These are phyloP conservation scores for Barnardius zonarius DNA, from an alignment of 2,113 vertebrate species.

Conservation along the genomic window DNA sequence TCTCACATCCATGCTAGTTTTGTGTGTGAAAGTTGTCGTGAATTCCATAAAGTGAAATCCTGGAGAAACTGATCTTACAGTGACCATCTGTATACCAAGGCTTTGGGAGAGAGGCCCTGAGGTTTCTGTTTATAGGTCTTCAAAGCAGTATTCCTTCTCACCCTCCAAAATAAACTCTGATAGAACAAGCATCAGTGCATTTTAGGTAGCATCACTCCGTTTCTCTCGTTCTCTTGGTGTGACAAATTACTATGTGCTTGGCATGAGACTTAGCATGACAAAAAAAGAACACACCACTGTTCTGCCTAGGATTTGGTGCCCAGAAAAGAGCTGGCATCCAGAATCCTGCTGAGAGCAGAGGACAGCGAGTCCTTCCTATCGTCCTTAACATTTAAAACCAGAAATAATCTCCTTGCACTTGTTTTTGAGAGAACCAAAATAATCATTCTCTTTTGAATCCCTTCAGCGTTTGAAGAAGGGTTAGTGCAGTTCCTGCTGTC, in stretches of 20 bases:
- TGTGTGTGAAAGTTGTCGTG: not conserved
- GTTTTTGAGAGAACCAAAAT: not conserved
- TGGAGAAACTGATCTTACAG: not conserved
- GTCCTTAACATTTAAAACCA: not conserved
- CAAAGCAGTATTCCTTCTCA: not conserved
- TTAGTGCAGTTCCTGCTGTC: not conserved
- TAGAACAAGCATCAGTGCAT: not conserved
- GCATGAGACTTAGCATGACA: rapidly evolving
- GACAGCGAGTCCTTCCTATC: not conserved
- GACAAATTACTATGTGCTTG: not conserved
- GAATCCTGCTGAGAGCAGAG: not conserved
- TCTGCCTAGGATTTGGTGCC: not conserved
- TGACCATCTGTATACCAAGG: not conserved
- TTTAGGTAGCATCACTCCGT: not conserved
- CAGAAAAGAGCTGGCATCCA: not conserved
- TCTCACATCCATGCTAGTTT: not conserved
- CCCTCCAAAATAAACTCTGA: not conserved
- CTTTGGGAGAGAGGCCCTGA: not conserved
- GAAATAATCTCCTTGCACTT: not conserved
- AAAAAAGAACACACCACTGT: not conserved
- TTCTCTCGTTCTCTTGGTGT: not conserved
- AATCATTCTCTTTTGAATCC: not conserved
- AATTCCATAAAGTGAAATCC: not conserved
- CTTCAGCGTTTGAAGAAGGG: not conserved
- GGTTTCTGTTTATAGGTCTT: not conserved